Conservation (phyloP, 2,113 vertebrate species). For the Seriola quinqueradiata region DNA sequence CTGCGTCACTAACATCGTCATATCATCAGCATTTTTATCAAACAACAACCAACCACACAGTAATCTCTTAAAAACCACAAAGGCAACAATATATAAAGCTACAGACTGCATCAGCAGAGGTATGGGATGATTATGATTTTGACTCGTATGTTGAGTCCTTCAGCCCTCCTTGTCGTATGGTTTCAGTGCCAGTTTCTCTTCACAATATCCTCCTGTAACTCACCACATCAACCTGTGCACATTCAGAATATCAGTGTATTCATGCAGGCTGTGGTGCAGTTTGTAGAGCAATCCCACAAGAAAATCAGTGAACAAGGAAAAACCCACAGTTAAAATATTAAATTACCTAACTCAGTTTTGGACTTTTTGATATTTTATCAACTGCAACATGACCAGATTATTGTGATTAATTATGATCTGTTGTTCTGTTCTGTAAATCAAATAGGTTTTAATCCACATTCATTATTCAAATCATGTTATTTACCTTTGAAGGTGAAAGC, state of each 20-base stretch:
- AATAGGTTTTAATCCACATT: constrained; percentile 45
- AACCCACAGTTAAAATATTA: constrained; percentile 25
- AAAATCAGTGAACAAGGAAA: constrained; percentile 47
- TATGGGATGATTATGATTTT: constrained; percentile 59
- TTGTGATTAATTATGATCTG: constrained; percentile 29
- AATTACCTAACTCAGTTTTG: constrained; percentile 18
- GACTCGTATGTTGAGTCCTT: constrained; percentile 49
- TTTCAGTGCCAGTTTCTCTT: constrained; percentile 36
- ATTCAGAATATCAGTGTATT: constrained; percentile 63
- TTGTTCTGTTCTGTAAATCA: constrained; percentile 34
- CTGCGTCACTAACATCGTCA: constrained; percentile 24
- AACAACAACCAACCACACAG: constrained; percentile 37
- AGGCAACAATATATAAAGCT: constrained; percentile 79
- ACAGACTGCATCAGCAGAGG: constrained; percentile 67
- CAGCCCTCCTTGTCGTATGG: constrained; percentile 39
- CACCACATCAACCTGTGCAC: constrained; percentile 47
- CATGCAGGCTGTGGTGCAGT: constrained; percentile 60
- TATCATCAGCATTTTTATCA: constrained; percentile 36
- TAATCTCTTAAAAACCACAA: constrained; percentile 63
- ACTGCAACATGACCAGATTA: constrained; percentile 41
- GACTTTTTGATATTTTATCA: constrained; percentile 39
- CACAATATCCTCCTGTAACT: constrained; percentile 9
- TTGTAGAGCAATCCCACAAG: constrained; percentile 29
- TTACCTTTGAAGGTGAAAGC: constrained; percentile 53
- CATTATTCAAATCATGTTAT: constrained; percentile 53